Base-by-base conservation (phyloP, 2,797 vertebrate genomes). In the Tiaroga cobitis region DNA sequence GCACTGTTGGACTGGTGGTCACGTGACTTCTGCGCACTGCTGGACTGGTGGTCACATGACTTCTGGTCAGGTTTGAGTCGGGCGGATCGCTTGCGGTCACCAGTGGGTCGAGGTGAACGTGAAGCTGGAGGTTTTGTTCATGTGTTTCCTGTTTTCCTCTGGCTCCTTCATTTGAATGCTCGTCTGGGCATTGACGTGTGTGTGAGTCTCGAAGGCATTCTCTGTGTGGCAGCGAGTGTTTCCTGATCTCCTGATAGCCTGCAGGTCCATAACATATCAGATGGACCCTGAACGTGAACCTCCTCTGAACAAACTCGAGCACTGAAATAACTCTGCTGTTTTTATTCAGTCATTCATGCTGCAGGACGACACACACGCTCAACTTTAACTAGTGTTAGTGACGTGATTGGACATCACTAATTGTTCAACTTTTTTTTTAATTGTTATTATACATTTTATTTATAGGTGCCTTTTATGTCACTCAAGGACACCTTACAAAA, bases 241-340 rank as follows among this genome's bases (percentile, higher is more conserved):
- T 88, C 82, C 82, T 82, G 87, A 84, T 86, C 78, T 54, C 41
- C 19, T 51, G 85, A 88, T 88, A 75, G 79, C 43, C 75, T 46
- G 46, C 26, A 26, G 85, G 70, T 84, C 81, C 77, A 37, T 59
- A 51, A 68, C 29, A 6, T 81, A 86, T 83, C 81, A 83, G 76
- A 88, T 86, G 70, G 49, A 70, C 8, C n/a, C 59, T 79, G 49
- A 51, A 24, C 59, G 2, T 73, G 72, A 63, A 26, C 41, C 26
- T n/a, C 43, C 76, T 51, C 76, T 43, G 51, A 81, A 68, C 61
- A 39, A n/a, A 18, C 49, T 59, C 72, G 54, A n/a, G 15, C 76
- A 21, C 74, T 65, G 21, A 59, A 24, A 18, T 9, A 13, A 19
- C 70, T 74, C 43, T 13, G 43, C 43, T 43, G 10, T 11, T 3